Evolutionary conservation across 2,888 invertebrate genomes (phyloP), one percentile per base, ranked within the genome.

Genomic region (Sclerodermus sp.): DNA sequence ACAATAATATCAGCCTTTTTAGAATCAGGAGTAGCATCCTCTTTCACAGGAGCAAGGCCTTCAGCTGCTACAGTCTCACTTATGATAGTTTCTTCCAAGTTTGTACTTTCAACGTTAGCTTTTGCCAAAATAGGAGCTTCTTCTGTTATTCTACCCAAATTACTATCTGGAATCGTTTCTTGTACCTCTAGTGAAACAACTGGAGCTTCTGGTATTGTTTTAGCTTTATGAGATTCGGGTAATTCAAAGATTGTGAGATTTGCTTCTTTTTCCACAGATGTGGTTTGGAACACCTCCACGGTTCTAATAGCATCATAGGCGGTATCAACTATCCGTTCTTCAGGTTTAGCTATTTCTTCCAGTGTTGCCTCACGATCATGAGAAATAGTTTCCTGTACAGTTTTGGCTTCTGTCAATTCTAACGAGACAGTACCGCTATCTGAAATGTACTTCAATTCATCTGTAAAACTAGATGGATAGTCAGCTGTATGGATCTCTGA

Each of bases 211-310:
- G 82, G 79, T 6, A 79, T 76, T 17, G 76, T 51, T 76, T 83
- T 84, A 4, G 82, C 79, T 62, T 75, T 80, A 53, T 83, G 82
- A 38, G 77, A 74, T 60, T 84, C 84, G 2, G 83, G 84, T 45
- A 81, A 64, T 54, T 82, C 82, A 51, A 80, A 79, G n/a, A 79
- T 55, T 17, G 71, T 66, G 14, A 90, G 77, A 29, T 80, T 74
- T 18, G 81, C 81, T 79, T 90, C 91, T 56, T 82, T 84, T 76
- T 91, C 90, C 31, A 84, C 80, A 0, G 80, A 74, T 66, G 87
- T 83, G 0, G 83, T 84, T 75, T 89, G 84, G 45, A 79, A 82
- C 3, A 90, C 73, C 55, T 83, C 81, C 44, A 90, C 58, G 47
- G 88, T 81, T 60, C 83, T 81, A 62, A 87, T 84, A 1, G 86